A percentile compares a stretch with the other conserved stretches of the same genome.
Conservation (phyloP, 2,797 vertebrate genomes). For the Notolabrus celidotus region DNA sequence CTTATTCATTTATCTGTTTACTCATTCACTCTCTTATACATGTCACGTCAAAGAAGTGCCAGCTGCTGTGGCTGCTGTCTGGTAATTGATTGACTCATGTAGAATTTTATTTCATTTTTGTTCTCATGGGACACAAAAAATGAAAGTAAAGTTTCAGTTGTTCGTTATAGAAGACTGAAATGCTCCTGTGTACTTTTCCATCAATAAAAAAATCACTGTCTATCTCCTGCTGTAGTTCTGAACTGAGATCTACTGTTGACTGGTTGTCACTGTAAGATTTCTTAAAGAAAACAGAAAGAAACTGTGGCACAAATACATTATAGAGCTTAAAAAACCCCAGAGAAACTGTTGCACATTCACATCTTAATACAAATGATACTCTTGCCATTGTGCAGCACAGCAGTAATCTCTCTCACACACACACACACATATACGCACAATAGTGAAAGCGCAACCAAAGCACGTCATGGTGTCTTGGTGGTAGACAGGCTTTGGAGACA, state of each 20-base stretch:
- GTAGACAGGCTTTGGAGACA: constrained; percentile 83
- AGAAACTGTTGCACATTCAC: constrained; percentile 38
- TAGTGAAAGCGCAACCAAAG: constrained; percentile 54
- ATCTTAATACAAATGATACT: constrained; percentile 54
- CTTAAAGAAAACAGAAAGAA: constrained; percentile 43
- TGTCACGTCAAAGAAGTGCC: constrained; percentile 63
- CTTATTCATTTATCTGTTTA: constrained; percentile 83
- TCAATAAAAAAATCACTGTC: constrained; percentile 22
- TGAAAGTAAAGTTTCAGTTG: constrained; percentile 15
- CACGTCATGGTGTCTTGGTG: constrained; percentile 81
- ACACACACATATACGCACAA: constrained; percentile 41
- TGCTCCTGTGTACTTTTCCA: constrained; percentile 22
- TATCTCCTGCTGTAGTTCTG: constrained; percentile 15
- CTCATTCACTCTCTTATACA: constrained; percentile 77
- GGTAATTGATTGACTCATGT: constrained; percentile 57
- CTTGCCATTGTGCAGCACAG: constrained; percentile 44
- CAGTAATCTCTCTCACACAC: constrained; percentile 50
- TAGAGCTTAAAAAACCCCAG: constrained; percentile 25
- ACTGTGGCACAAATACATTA: constrained; percentile 19
- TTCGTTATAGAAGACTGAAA: constrained; percentile 13
- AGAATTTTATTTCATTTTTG: constrained; percentile 26
- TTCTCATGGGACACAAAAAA: constrained; percentile 30
- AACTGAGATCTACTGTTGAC: constrained; percentile 28
- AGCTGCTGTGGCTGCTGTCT: constrained; percentile 59
- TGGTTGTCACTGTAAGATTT: constrained; percentile 23